These are phyloP conservation scores for Chionoecetes opilio DNA, from an alignment of 1,140 invertebrate genomes.

Conservation along the genomic window DNA sequence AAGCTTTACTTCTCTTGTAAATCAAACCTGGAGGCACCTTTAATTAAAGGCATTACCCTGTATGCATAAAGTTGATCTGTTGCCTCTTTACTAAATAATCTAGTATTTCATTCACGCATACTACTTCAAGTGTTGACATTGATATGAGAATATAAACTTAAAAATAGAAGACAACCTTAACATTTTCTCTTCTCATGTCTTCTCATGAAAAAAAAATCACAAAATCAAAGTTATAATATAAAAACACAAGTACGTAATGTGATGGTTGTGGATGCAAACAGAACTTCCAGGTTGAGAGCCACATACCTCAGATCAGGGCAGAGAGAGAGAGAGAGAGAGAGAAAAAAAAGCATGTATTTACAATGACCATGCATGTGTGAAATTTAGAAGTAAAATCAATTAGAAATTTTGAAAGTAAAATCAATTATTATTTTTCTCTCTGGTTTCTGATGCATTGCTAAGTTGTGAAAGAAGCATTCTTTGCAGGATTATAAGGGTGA, in stretches of 20 bases:
- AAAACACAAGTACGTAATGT: neutral
- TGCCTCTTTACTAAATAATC: neutral
- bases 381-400: neutral
- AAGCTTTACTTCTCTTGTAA: conserved; percentile 31
- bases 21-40: conserved; percentile 35
- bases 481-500: neutral
- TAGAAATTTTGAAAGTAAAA: neutral
- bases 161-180: conserved; percentile 14
- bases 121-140: neutral
- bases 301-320: neutral
- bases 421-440: neutral
- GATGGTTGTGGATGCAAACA: neutral
- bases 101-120: conserved; percentile 1
- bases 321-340: neutral
- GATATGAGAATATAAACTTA: neutral
- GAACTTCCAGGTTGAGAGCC: neutral
- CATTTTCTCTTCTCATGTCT: neutral
- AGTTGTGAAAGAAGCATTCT: neutral
- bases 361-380: neutral
- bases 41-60: neutral
- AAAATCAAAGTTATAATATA: neutral
- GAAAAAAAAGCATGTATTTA: neutral
- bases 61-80: neutral
- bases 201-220: neutral
- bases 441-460: neutral